Evolutionary conservation across 2,797 vertebrate genomes (phyloP), one percentile per base, ranked within the genome.

Genomic region (Coracias cyanogaster): DNA sequence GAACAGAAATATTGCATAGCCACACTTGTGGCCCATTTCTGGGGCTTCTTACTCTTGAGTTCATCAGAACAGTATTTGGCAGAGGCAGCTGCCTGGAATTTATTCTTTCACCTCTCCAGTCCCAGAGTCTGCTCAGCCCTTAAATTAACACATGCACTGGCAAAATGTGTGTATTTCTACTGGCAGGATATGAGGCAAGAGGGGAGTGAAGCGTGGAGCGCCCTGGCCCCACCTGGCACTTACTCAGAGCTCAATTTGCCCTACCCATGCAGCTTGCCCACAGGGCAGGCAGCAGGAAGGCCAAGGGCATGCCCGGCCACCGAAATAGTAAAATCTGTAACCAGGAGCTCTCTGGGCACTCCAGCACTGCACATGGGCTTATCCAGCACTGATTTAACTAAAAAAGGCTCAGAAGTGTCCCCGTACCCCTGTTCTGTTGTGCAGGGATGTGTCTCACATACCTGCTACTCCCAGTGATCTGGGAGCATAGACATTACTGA

Each of bases 11-110:
- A 69, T 2, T 24, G 15, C 21, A 15, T 0, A 43, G 49, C 13
- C 35, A 62, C 1, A 0, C 17, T 55, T 7, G 7, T 55, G 14
- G 39, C 15, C 35, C 0, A 1, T 22, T 81, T 46, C 55, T 51
- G 54, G 13, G 15, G 25, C 72, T 71, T 78, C 45, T 14, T 62
- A 55, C n/a, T 35, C 33, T 18, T 16, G 41, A 71, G 25, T 25
- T 85, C n/a, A 62, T 14, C 57, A 52, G 35, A 80, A 43, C 16
- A 64, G 25, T 3, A 7, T 64, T 39, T 58, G 35, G 39, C 41
- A 72, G 37, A 71, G 45, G 51, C 37, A 80, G 48, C 17, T 66
- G 41, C 55, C 25, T 45, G 48, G 14, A 52, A 64, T 85, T 80
- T 69, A 33, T 33, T 33, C 7, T 62, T 84, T 60, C 37, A 45